phyloP scores from a whole-genome alignment of 2,797 vertebrate genomes.

The Semaprochilodus insignis region DNA sequence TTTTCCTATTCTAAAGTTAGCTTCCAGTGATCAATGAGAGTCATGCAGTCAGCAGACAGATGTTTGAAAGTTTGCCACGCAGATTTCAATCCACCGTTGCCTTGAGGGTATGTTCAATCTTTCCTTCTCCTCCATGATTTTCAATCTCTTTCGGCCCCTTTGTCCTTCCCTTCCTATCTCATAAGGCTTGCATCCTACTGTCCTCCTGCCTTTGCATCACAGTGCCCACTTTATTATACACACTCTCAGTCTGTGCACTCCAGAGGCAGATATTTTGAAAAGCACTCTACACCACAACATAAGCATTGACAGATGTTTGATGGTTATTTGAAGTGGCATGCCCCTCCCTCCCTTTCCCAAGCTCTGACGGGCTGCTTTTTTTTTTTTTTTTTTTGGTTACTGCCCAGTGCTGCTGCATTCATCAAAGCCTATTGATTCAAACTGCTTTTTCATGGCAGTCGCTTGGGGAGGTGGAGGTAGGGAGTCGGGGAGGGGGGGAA shows the following conservation, averaged over 20 bases:
- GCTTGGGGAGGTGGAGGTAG: conserved; percentile 47
- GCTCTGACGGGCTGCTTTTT: conserved; percentile 37
- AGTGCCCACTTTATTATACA: not conserved
- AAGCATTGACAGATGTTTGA: conserved; percentile 51
- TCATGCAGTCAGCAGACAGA: conserved; percentile 49
- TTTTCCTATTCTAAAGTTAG: conserved; percentile 54
- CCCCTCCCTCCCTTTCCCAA: conserved; percentile 20
- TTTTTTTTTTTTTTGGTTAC: conserved; percentile 44
- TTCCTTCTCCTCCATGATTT: not conserved
- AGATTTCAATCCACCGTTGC: conserved; percentile 55
- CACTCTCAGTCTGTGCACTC: not conserved
- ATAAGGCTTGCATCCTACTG: not conserved
- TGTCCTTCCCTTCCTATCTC: not conserved
- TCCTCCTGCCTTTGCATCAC: not conserved
- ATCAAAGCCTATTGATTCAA: conserved; percentile 64
- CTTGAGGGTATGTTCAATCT: conserved; percentile 42
- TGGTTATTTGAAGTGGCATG: conserved; percentile 54
- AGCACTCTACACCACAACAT: conserved; percentile 30
- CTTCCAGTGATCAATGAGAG: conserved; percentile 43
- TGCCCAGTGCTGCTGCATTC: conserved; percentile 56
- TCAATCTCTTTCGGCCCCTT: not conserved
- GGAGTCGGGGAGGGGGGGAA: not conserved
- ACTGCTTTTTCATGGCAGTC: conserved; percentile 52
- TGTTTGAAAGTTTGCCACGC: no score
- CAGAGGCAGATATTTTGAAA: conserved; percentile 15